Conservation (phyloP, 2,113 vertebrate species). For the Willisornis vidua region DNA sequence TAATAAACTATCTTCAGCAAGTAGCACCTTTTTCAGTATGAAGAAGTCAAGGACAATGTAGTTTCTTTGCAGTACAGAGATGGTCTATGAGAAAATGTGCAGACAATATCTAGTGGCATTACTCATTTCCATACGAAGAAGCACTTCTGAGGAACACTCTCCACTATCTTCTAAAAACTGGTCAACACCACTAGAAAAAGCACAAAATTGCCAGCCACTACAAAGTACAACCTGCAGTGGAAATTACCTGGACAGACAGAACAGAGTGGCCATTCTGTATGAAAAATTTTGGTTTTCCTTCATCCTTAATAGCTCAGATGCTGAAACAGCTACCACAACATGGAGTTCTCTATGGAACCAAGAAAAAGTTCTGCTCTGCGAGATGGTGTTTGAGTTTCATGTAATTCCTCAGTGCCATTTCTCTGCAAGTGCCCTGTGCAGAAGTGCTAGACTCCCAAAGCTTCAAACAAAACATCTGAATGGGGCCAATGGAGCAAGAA, state of each 20-base stretch:
- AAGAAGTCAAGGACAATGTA: conserved; percentile 54
- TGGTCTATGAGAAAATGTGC: neutral
- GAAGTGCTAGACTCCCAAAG: neutral
- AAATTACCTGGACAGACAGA: neutral
- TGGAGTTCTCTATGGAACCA: neutral
- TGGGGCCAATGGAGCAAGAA: neutral
- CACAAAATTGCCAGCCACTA: neutral
- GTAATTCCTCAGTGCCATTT: neutral
- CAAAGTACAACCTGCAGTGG: neutral
- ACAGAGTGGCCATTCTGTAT: neutral
- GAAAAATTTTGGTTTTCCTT: neutral
- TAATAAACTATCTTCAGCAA: conserved; percentile 56
- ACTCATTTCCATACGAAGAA: neutral
- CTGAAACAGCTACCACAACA: neutral
- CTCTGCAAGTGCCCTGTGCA: neutral
- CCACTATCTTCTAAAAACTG: neutral
- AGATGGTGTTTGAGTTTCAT: neutral
- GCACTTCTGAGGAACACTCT: neutral
- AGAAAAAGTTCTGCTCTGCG: neutral
- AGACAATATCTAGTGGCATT: neutral
- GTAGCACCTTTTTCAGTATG: conserved; percentile 52
- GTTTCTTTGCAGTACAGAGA: neutral
- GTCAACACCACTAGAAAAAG: neutral
- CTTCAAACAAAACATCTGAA: conserved; percentile 17
- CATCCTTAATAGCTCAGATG: neutral